Evolutionary conservation across 37 sponge, comb jelly and placozoan genomes (phyloP).

Genomic region (Petrosia ficiformis): DNA sequence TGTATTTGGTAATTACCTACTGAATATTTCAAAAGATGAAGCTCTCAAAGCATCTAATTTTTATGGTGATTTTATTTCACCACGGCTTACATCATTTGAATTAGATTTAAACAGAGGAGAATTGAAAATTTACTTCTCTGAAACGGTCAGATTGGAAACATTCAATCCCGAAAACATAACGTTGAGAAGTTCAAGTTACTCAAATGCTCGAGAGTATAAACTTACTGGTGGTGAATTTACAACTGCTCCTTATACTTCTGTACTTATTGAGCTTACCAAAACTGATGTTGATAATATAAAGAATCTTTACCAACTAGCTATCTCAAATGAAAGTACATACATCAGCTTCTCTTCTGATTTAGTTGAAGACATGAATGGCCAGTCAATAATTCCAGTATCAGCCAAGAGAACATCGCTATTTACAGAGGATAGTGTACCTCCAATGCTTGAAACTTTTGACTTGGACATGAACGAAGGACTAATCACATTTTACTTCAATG

Average conservation of each 20-base stretch:
- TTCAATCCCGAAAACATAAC: slow-evolving; percentile 38
- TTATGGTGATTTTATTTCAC: slow-evolving; percentile 45
- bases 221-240: slow-evolving; percentile 67
- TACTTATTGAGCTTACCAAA: slow-evolving; percentile 36
- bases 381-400: slow-evolving; percentile 9
- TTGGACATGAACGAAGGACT: slow-evolving; percentile 69
- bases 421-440: slow-evolving; percentile 62
- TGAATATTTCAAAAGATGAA: background rate
- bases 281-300: slow-evolving; percentile 75
- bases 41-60: slow-evolving; percentile 35
- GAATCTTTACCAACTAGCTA: slow-evolving; percentile 41
- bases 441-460: slow-evolving; percentile 56
- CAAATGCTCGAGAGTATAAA: slow-evolving; percentile 14
- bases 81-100: slow-evolving; percentile 49
- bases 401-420: slow-evolving; percentile 29
- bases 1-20: slow-evolving; percentile 53
- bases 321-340: slow-evolving; percentile 45
- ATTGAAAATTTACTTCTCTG: slow-evolving; percentile 68
- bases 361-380: slow-evolving; percentile 52
- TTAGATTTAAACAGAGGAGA: slow-evolving; percentile 71
- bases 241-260: slow-evolving; percentile 19
- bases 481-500: slow-evolving; percentile 71
- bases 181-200: slow-evolving; percentile 20
- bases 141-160: slow-evolving; percentile 57
- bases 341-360: slow-evolving; percentile 37